Percentiles rank a stretch among this genome's conserved stretches.
Evolutionary conservation across 1,140 invertebrate species (phyloP).

Genomic region (Acromyrmex heyeri): DNA sequence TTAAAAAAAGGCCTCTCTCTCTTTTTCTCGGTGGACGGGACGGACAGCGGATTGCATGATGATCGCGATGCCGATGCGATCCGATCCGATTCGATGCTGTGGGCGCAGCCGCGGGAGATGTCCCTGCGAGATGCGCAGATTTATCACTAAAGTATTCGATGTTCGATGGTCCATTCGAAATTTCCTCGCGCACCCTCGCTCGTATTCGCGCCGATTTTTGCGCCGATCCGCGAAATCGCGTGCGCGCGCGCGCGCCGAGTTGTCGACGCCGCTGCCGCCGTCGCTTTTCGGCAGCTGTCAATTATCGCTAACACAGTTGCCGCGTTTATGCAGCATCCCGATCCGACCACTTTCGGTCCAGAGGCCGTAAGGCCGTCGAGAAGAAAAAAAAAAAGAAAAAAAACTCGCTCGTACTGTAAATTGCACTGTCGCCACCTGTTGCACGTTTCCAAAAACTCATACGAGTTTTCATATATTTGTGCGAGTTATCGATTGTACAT

Average conservation of each 20-base stretch:
- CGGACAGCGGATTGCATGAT: slow-evolving; percentile 20
- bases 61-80: background rate
- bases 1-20: slow-evolving; percentile 52
- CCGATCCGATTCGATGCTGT: background rate
- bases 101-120: slow-evolving; percentile 2
- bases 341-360: slow-evolving; percentile 75
- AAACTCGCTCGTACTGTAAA: slow-evolving; percentile 34
- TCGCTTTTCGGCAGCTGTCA: slow-evolving; percentile 83
- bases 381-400: slow-evolving; percentile 50
- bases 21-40: background rate
- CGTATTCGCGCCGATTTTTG: background rate
- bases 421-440: slow-evolving; percentile 16
- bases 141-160: background rate
- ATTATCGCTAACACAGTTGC: slow-evolving; percentile 79
- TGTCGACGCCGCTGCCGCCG: slow-evolving; percentile 52
- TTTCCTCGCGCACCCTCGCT: background rate
- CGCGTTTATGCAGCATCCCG: slow-evolving; percentile 77
- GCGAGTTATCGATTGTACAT: background rate
- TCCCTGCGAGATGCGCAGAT: slow-evolving; percentile 5
- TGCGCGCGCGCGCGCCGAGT: slow-evolving; percentile 1
- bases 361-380: slow-evolving; percentile 13
- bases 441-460: background rate
- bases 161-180: slow-evolving; percentile 16
- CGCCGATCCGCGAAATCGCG: background rate
- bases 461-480: background rate